Percentiles rank a stretch among this genome's conserved stretches.
These are phyloP conservation scores for Lepidothrix coronata DNA, from an alignment of 2,113 vertebrate genomes.

Conservation along the genomic window DNA sequence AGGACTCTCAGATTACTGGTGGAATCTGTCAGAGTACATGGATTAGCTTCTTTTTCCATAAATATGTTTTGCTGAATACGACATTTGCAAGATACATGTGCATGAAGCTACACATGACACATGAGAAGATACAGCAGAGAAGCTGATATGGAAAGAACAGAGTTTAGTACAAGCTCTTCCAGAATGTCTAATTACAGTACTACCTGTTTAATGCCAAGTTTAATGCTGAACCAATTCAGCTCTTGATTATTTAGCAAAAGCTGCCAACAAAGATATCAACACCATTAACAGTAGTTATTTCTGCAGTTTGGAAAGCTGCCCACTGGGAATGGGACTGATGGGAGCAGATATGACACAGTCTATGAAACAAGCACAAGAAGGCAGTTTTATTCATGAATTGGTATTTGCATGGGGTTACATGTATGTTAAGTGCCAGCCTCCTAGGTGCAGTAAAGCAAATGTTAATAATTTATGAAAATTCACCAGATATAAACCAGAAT, in stretches of 20 bases:
- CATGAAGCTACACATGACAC: background rate
- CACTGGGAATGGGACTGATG: background rate
- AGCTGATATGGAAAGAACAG: background rate
- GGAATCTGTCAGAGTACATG: background rate
- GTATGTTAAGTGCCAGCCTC: background rate
- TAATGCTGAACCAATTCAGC: background rate
- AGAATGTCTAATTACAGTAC: background rate
- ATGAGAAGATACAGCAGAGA: background rate
- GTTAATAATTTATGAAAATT: background rate
- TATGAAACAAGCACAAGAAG: background rate
- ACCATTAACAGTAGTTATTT: background rate
- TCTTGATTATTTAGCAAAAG: background rate
- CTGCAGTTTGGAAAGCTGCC: background rate
- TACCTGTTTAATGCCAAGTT: background rate
- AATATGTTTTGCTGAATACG: background rate
- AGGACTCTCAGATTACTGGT: background rate
- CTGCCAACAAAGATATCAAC: background rate
- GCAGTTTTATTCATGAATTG: background rate
- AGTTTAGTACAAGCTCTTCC: background rate
- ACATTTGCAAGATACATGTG: background rate
- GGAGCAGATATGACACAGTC: background rate
- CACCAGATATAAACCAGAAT: background rate
- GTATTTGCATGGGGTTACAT: background rate
- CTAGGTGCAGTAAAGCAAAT: background rate
- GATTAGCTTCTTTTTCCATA: background rate